Evolutionary conservation across 2,888 invertebrate species (phyloP).

Genomic region (Andrena hattorfiana): DNA sequence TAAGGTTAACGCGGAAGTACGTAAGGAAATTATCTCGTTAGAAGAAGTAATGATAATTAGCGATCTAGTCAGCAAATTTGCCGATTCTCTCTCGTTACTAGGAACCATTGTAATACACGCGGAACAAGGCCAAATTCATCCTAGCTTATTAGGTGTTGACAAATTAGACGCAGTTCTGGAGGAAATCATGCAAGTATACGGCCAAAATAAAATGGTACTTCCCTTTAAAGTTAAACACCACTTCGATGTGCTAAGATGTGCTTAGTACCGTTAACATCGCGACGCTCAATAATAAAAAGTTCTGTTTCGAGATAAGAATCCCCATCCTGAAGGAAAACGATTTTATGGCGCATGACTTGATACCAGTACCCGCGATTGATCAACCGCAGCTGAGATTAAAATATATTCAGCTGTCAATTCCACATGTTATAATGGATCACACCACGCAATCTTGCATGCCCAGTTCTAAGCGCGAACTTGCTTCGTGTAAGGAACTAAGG

Average conservation of each 20-base stretch:
- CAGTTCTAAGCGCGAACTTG: too few species aligned
- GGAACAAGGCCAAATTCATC: not conserved
- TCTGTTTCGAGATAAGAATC: too few species aligned
- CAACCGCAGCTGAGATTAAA: too few species aligned
- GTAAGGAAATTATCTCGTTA: not conserved
- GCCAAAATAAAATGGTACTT: not conserved
- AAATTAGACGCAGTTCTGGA: not conserved
- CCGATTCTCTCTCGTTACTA: not conserved
- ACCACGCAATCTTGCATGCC: too few species aligned
- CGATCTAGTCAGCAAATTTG: not conserved
- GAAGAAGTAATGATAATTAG: not conserved
- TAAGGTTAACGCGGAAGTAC: not conserved
- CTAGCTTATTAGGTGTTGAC: not conserved
- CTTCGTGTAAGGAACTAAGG: too few species aligned
- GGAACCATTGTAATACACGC: conserved; percentile 1
- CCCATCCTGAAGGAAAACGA: too few species aligned
- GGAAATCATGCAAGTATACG: not conserved
- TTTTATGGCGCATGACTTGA: too few species aligned
- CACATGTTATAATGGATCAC: too few species aligned
- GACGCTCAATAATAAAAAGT: not conserved
- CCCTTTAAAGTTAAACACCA: not conserved
- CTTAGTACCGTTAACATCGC: not conserved
- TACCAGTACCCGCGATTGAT: too few species aligned
- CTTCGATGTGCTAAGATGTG: not conserved
- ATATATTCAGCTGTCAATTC: too few species aligned